Conservation (phyloP, 2,888 invertebrate species). For the Diploptera punctata region DNA sequence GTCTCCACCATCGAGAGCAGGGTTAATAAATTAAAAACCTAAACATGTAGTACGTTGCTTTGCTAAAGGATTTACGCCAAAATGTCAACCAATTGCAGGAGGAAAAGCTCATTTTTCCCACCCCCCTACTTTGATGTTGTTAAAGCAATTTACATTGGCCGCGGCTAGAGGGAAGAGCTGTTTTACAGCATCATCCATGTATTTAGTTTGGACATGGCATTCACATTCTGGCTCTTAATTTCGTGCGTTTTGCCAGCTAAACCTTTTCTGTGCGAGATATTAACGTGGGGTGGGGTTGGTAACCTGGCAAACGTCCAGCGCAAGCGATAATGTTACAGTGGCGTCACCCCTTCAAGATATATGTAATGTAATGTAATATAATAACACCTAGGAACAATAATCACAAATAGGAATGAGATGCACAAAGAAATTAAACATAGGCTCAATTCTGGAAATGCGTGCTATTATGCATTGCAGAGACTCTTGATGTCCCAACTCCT, state of each 20-base stretch:
- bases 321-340: conserved; percentile 10
- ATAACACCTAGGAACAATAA: too few relatives aligned
- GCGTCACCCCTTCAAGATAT: too few relatives aligned
- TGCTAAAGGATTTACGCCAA: background rate
- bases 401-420: too few relatives aligned
- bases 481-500: too few relatives aligned
- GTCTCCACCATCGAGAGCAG: background rate
- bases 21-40: conserved; percentile 9
- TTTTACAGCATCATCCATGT: conserved; percentile 21
- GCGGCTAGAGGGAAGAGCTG: background rate
- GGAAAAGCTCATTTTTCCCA: background rate
- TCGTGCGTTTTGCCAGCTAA: conserved; percentile 24
- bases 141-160: conserved; percentile 15
- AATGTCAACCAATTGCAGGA: background rate
- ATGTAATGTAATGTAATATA: too few relatives aligned
- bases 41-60: background rate
- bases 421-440: too few relatives aligned
- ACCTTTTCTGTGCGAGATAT: conserved; percentile 19
- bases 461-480: too few relatives aligned
- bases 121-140: background rate
- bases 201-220: background rate
- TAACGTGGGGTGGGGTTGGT: background rate
- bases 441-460: too few relatives aligned
- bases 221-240: conserved; percentile 20
- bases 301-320: conserved; percentile 20